Percentiles rank a stretch among this genome's conserved stretches.
These are phyloP conservation scores for Chelidonichthys spinosus DNA, from an alignment of 2,797 vertebrate genomes.

Conservation along the genomic window DNA sequence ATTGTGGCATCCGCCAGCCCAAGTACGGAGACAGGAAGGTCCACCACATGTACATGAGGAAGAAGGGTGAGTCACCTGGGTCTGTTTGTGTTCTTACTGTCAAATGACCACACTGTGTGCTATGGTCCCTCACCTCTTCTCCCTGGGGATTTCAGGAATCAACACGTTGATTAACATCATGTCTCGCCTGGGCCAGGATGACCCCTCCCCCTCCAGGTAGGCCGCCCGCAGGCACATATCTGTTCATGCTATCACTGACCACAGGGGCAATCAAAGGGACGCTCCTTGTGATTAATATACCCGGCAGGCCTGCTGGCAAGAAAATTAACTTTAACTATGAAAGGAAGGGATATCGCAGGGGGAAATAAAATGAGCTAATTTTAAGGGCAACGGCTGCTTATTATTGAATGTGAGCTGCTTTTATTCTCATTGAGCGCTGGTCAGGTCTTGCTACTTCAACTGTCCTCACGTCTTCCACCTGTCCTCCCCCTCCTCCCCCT, in stretches of 20 bases:
- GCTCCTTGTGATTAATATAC: constrained; percentile 70
- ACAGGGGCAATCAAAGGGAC: constrained; percentile 68
- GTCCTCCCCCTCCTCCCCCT: background rate
- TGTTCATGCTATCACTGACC: constrained; percentile 64
- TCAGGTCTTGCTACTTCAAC: constrained; percentile 14
- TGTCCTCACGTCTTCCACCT: constrained; percentile 11
- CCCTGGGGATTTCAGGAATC: constrained; percentile 86
- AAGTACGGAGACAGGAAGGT: constrained; percentile 98
- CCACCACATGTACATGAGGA: constrained; percentile 99
- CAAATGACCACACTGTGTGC: background rate
- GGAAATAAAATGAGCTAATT: constrained; percentile 67
- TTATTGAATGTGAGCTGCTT: constrained; percentile 51
- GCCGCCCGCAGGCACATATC: constrained; percentile 61
- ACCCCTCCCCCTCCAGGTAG: constrained; percentile 97
- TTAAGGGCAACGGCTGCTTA: constrained; percentile 54
- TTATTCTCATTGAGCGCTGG: constrained; percentile 34
- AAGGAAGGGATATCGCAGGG: constrained; percentile 50
- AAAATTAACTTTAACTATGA: constrained; percentile 76
- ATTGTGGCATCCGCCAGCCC: constrained; percentile 97
- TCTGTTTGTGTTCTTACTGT: background rate
- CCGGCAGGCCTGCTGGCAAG: constrained; percentile 74
- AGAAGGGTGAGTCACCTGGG: constrained; percentile 87
- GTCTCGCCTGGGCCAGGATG: constrained; percentile 98
- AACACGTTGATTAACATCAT: constrained; percentile 99
- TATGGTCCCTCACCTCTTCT: background rate